Evolutionary conservation across 2,888 invertebrate species (phyloP).

Genomic region (Pristionchus entomophagus): DNA sequence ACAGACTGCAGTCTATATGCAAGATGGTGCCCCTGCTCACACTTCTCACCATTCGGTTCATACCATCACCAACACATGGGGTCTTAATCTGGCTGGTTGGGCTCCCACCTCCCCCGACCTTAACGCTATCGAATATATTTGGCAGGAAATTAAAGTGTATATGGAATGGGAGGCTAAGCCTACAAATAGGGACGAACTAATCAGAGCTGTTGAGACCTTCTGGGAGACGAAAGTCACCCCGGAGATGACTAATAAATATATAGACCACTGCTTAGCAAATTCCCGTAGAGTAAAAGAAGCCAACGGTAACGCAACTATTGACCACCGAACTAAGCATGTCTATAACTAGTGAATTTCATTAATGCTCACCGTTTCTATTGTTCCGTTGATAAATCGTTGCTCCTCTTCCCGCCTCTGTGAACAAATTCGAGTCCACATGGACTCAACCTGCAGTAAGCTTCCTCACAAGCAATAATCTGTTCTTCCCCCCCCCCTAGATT

Average conservation of each 20-base stretch:
- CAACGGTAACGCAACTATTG: too few relatives aligned
- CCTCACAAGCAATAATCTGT: too few relatives aligned
- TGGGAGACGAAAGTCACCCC: background rate
- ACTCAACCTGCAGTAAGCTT: too few relatives aligned
- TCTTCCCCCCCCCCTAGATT: too few relatives aligned
- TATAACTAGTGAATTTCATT: too few relatives aligned
- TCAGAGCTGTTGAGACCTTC: background rate
- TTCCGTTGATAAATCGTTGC: too few relatives aligned
- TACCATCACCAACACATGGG: background rate
- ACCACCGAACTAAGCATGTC: too few relatives aligned
- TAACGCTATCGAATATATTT: background rate
- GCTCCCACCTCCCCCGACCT: background rate
- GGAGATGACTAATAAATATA: background rate
- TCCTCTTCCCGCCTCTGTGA: too few relatives aligned
- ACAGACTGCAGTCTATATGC: background rate
- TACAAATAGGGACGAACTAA: background rate
- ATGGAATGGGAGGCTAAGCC: background rate
- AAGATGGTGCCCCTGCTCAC: background rate
- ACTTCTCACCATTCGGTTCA: background rate
- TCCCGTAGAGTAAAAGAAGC: background rate
- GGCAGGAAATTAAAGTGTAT: background rate
- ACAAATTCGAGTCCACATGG: too few relatives aligned
- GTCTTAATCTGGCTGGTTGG: background rate
- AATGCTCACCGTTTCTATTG: too few relatives aligned
- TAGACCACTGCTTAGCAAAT: background rate